phyloP scores from a whole-genome alignment of 2,797 vertebrate genomes.

The Serranus cabrilla region DNA sequence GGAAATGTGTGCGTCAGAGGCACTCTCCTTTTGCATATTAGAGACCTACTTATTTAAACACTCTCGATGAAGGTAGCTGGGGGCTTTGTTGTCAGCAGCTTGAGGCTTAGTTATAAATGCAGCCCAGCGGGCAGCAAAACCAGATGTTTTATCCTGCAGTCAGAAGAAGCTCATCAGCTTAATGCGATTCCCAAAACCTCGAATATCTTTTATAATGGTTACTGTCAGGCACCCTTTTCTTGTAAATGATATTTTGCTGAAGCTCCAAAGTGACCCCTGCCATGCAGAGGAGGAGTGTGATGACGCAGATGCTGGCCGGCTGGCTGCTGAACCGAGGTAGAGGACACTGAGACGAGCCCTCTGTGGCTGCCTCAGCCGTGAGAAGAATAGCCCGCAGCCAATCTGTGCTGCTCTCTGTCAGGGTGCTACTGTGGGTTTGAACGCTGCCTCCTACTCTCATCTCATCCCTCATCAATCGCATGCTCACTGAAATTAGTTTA shows the following conservation, averaged over 20 bases:
- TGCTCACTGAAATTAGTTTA: slow-evolving; percentile 27
- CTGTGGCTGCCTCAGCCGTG: slow-evolving; percentile 67
- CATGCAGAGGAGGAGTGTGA: slow-evolving; percentile 63
- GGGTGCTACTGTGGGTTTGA: slow-evolving; percentile 48
- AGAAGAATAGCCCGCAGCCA: slow-evolving; percentile 73
- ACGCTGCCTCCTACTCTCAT: slow-evolving; percentile 55
- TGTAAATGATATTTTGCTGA: slow-evolving; percentile 54
- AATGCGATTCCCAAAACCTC: slow-evolving; percentile 32
- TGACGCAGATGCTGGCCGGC: slow-evolving; percentile 74
- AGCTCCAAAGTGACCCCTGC: slow-evolving; percentile 67
- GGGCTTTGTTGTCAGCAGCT: slow-evolving; percentile 52
- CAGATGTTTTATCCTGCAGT: slow-evolving; percentile 28
- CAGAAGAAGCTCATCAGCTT: slow-evolving; percentile 34
- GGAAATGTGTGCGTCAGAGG: slow-evolving; percentile 24
- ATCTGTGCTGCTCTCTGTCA: slow-evolving; percentile 50
- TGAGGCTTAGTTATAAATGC: slow-evolving; percentile 24
- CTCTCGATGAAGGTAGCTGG: slow-evolving; percentile 41
- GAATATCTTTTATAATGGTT: slow-evolving; percentile 32
- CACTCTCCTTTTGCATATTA: slow-evolving; percentile 18
- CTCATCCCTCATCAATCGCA: slow-evolving; percentile 19
- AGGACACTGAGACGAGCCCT: slow-evolving; percentile 68
- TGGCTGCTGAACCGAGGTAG: slow-evolving; percentile 63
- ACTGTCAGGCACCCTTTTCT: slow-evolving; percentile 20
- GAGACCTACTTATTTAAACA: slow-evolving; percentile 42
- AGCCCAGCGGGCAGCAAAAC: slow-evolving; percentile 25